Percentiles rank a stretch among this genome's conserved stretches.
phyloP scores from a whole-genome alignment of 2,797 vertebrate species.

The Hypotaenidia okinawae region DNA sequence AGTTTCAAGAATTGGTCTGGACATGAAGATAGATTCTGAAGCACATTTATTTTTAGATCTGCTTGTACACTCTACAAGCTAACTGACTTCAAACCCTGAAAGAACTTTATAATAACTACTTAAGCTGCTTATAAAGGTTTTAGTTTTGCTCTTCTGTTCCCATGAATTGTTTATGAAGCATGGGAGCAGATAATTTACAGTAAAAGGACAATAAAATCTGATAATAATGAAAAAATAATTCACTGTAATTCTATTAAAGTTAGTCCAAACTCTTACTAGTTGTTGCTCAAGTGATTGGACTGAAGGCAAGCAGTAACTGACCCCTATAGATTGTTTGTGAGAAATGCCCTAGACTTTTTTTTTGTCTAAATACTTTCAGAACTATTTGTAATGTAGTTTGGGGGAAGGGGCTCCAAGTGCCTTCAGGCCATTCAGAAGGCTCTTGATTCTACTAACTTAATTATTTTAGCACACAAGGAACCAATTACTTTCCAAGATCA shows the following conservation, averaged over 20 bases:
- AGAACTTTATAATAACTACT: not conserved
- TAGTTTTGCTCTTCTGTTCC: not conserved
- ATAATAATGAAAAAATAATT: conserved; percentile 3
- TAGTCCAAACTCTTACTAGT: not conserved
- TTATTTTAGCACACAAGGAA: not conserved
- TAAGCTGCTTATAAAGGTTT: not conserved
- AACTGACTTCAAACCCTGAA: not conserved
- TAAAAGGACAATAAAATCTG: not conserved
- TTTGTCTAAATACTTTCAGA: not conserved
- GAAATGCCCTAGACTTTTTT: not conserved
- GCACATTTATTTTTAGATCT: not conserved
- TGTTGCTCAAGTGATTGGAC: not conserved
- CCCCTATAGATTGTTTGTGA: not conserved
- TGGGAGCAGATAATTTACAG: not conserved
- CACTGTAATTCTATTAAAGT: not conserved
- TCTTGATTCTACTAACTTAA: not conserved
- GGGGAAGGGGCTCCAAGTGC: not conserved
- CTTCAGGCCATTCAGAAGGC: not conserved
- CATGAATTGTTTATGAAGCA: not conserved
- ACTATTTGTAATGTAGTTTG: not conserved
- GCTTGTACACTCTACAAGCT: not conserved
- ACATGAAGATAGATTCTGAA: conserved; percentile 11
- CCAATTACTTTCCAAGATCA: not conserved
- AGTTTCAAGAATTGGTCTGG: not conserved
- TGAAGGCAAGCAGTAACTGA: not conserved